A percentile compares a stretch with the other conserved stretches of the same genome.
Conservation (phyloP, 2,888 invertebrate genomes). For the Trichopria drosophilae region DNA sequence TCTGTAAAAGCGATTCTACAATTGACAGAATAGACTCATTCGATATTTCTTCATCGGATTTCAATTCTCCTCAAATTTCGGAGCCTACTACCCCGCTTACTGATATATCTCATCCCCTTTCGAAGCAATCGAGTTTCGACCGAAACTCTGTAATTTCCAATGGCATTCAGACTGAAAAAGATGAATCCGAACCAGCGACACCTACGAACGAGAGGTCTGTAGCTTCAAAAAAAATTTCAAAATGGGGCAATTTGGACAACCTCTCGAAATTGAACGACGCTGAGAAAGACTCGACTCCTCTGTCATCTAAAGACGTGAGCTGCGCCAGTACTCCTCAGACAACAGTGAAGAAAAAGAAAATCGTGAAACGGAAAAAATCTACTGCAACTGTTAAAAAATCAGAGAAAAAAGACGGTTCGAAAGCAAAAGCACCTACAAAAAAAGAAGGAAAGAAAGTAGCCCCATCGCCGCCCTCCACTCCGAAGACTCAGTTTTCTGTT, state of each 20-base stretch:
- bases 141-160: constrained; percentile 14
- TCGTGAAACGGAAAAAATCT: constrained; percentile 49
- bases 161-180: constrained; percentile 36
- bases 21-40: too few relatives aligned
- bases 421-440: constrained; percentile 44
- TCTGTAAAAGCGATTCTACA: too few relatives aligned
- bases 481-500: constrained; percentile 36
- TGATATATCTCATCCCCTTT: constrained; percentile 15
- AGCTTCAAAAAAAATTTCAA: constrained; percentile 41
- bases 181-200: constrained; percentile 42
- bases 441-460: constrained; percentile 27
- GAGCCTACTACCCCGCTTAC: constrained; percentile 18
- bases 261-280: constrained; percentile 43
- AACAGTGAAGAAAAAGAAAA: constrained; percentile 46
- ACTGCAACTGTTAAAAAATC: constrained; percentile 34
- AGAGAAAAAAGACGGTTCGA: constrained; percentile 27
- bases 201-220: constrained; percentile 47
- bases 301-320: constrained; percentile 31
- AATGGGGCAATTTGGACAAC: constrained; percentile 50
- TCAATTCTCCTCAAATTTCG: not conserved
- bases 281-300: constrained; percentile 38
- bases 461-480: constrained; percentile 31
- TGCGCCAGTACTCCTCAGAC: constrained; percentile 38
- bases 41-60: constrained; percentile 2
- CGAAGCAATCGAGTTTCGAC: too few relatives aligned